phyloP scores from a whole-genome alignment of 2,113 vertebrate species.

The Acanthochromis polyacanthus region DNA sequence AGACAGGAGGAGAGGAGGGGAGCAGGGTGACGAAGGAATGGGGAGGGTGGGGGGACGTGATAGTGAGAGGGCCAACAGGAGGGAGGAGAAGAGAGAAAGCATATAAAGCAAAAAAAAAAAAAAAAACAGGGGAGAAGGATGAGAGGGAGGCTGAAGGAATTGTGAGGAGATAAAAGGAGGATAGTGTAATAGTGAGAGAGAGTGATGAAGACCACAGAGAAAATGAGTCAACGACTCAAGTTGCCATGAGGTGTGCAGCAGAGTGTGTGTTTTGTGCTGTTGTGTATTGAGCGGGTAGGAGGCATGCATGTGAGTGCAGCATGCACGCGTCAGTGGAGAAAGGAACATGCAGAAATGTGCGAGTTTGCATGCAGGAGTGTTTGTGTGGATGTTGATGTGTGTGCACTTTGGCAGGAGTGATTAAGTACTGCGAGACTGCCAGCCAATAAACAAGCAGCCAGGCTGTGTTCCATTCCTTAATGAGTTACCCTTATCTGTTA shows the following conservation, averaged over 20 bases:
- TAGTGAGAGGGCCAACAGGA: constrained; percentile 27
- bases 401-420: constrained; percentile 63
- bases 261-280: constrained; percentile 2
- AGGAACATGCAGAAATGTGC: constrained; percentile 20
- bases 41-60: neutral
- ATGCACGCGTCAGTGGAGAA: constrained; percentile 7
- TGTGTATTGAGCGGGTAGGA: neutral
- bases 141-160: constrained; percentile 8
- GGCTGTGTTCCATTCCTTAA: constrained; percentile 75
- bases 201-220: constrained; percentile 62
- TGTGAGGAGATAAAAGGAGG: constrained; percentile 47
- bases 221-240: constrained; percentile 71
- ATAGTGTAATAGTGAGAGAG: constrained; percentile 37
- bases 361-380: constrained; percentile 9
- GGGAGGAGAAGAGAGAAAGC: neutral
- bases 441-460: constrained; percentile 73
- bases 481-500: constrained; percentile 69
- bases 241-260: constrained; percentile 52
- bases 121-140: constrained; percentile 11
- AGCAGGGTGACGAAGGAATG: constrained; percentile 6
- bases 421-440: constrained; percentile 66
- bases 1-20: constrained; percentile 2
- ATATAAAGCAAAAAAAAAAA: neutral
- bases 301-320: constrained; percentile 15
- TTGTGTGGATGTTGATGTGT: constrained; percentile 4